phyloP scores from a whole-genome alignment of 92 coral and sea anemone genomes.

The Desmophyllum pertusum region DNA sequence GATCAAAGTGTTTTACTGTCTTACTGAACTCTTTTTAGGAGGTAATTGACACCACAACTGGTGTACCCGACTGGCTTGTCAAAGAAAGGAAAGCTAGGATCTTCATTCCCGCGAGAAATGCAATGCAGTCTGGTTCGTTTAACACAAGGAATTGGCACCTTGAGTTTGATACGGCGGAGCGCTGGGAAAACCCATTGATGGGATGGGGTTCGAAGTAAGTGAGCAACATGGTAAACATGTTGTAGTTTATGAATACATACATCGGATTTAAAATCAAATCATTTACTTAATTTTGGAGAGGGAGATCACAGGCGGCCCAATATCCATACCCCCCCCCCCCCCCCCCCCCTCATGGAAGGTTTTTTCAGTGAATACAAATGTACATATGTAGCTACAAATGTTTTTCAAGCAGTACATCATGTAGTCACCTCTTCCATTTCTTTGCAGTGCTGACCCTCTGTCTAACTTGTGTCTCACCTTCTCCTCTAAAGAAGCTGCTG shows the following conservation, averaged over 20 bases:
- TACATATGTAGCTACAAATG: no score
- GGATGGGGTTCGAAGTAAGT: slow-evolving; percentile 98
- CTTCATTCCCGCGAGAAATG: slow-evolving; percentile 87
- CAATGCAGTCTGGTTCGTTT: slow-evolving; percentile 96
- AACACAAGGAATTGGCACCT: slow-evolving; percentile 86
- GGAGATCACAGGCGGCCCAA: no score
- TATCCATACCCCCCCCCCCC: no score
- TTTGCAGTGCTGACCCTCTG: slow-evolving; percentile 91
- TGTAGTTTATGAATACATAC: no score
- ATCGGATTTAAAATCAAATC: no score
- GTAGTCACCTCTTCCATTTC: not conserved
- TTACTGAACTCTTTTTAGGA: slow-evolving; percentile 31
- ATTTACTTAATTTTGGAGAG: no score
- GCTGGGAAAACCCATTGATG: slow-evolving; percentile 99
- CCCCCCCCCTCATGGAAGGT: no score
- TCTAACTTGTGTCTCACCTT: slow-evolving; percentile 82
- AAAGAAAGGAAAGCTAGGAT: slow-evolving; percentile 90
- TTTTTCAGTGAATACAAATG: no score
- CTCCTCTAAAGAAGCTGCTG: slow-evolving; percentile 86
- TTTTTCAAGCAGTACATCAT: no score
- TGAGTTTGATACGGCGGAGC: slow-evolving; percentile 89
- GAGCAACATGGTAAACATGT: no score
- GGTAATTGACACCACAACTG: slow-evolving; percentile 79
- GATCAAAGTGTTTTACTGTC: not conserved
- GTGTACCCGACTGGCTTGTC: slow-evolving; percentile 98